Evolutionary conservation across 2,113 vertebrate genomes (phyloP).

Genomic region (Ciconia boyciana): DNA sequence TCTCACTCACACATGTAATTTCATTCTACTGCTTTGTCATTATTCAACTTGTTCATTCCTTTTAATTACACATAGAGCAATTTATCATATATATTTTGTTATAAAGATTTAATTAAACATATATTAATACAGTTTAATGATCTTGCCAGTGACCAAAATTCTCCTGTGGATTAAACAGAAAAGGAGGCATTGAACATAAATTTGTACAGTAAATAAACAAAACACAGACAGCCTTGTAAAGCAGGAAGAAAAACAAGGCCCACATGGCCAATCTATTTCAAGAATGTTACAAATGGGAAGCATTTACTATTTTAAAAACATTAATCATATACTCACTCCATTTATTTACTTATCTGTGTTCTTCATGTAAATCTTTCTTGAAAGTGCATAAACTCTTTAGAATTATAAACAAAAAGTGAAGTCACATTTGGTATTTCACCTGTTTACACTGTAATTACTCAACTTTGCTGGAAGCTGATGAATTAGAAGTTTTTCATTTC

Average conservation of each 20-base stretch:
- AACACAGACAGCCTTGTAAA: conserved; percentile 59
- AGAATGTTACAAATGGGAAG: conserved; percentile 69
- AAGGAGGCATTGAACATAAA: conserved; percentile 60
- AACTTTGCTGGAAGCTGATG: conserved; percentile 36
- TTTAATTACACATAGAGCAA: neutral
- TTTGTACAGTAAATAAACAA: conserved; percentile 66
- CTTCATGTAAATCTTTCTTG: conserved; percentile 62
- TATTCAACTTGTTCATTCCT: neutral
- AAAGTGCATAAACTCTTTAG: conserved; percentile 58
- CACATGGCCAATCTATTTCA: conserved; percentile 32
- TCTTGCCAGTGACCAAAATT: conserved; percentile 28
- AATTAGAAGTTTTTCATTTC: conserved; percentile 33
- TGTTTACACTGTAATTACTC: conserved; percentile 48
- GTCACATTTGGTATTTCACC: conserved; percentile 57
- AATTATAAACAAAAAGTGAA: conserved; percentile 52
- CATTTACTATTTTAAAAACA: conserved; percentile 73
- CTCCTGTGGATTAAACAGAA: conserved; percentile 50
- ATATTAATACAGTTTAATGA: conserved; percentile 26
- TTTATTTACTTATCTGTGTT: conserved; percentile 73
- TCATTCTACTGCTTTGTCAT: neutral
- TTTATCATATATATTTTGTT: neutral
- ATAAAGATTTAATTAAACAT: conserved; percentile 28
- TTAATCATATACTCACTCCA: conserved; percentile 69
- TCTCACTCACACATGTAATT: neutral
- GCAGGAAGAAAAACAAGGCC: conserved; percentile 66